Percentiles rank a stretch among this genome's conserved stretches.
These are phyloP conservation scores for Trypoxylus dichotomus DNA, from an alignment of 1,140 invertebrate genomes.

Conservation along the genomic window DNA sequence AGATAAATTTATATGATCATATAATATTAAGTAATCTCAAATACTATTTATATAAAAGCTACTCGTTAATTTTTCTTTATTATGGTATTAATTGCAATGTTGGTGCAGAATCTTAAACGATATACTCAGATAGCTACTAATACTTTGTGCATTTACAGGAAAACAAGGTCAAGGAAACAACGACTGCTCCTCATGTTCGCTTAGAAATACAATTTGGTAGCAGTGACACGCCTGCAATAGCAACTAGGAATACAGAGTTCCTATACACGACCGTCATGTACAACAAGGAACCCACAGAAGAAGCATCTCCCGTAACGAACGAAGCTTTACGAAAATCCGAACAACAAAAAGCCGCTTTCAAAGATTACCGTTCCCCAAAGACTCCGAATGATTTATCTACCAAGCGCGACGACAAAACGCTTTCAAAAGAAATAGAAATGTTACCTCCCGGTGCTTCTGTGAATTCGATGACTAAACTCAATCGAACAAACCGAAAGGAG, in stretches of 20 bases:
- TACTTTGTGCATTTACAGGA: neutral
- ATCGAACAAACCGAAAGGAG: slow-evolving; percentile 50
- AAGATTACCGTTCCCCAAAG: slow-evolving; percentile 31
- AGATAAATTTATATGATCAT: no score
- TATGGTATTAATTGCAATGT: no score
- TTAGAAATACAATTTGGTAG: neutral
- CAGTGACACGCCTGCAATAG: slow-evolving; percentile 1
- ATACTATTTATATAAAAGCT: no score
- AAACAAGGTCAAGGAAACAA: slow-evolving; percentile 9
- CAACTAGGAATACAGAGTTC: slow-evolving; percentile 26
- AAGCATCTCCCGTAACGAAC: slow-evolving; percentile 33
- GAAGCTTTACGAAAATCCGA: slow-evolving; percentile 30
- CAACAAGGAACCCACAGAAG: slow-evolving; percentile 39
- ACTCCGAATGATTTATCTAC: slow-evolving; percentile 31
- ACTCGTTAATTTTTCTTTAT: no score
- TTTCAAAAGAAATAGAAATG: slow-evolving; percentile 48
- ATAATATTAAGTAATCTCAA: no score
- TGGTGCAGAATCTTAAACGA: no score
- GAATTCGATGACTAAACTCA: slow-evolving; percentile 43
- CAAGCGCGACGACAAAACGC: slow-evolving; percentile 32
- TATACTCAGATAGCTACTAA: no score
- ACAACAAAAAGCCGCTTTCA: slow-evolving; percentile 24
- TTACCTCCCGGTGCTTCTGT: slow-evolving; percentile 43
- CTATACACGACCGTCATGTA: slow-evolving; percentile 40
- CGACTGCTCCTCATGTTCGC: neutral